These are phyloP conservation scores for Sinhomidia bicolor DNA, from an alignment of 2,888 invertebrate genomes.

Conservation along the genomic window DNA sequence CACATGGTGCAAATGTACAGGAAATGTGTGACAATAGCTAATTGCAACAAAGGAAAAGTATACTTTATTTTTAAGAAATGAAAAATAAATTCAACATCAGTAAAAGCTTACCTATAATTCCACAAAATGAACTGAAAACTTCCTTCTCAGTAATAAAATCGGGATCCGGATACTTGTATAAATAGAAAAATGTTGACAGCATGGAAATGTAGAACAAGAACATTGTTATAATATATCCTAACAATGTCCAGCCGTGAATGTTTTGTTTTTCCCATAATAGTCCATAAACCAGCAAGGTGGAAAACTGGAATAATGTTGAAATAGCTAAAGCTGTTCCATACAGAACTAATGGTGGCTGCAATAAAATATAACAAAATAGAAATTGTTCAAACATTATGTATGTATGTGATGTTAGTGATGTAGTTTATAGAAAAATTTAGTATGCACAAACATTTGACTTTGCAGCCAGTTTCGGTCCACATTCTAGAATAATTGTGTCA, in stretches of 20 bases:
- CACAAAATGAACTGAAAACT: conserved; percentile 48
- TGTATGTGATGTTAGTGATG: not conserved
- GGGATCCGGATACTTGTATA: conserved; percentile 27
- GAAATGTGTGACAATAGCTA: conserved; percentile 71
- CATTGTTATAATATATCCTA: conserved; percentile 63
- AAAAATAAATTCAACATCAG: not conserved
- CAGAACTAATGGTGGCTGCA: conserved; percentile 21
- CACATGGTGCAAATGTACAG: conserved; percentile 66
- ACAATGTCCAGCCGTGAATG: conserved; percentile 67
- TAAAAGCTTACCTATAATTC: conserved; percentile 55
- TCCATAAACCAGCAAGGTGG: conserved; percentile 65
- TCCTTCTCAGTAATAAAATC: conserved; percentile 23
- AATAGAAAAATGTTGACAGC: conserved; percentile 55
- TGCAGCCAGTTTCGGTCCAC: conserved; percentile 29
- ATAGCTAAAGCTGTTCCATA: conserved; percentile 57
- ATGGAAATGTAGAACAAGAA: conserved; percentile 54
- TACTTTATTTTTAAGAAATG: not conserved
- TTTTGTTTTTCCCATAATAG: conserved; percentile 74
- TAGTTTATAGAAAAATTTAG: no score
- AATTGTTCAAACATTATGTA: not conserved
- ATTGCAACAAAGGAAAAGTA: not conserved
- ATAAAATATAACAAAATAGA: not conserved
- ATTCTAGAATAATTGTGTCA: conserved; percentile 71
- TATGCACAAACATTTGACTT: not conserved
- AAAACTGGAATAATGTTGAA: conserved; percentile 57